Percentiles rank a stretch among this genome's conserved stretches.
These are phyloP conservation scores for Cyanoramphus novaezelandiae DNA, from an alignment of 2,113 vertebrate species.

Conservation along the genomic window DNA sequence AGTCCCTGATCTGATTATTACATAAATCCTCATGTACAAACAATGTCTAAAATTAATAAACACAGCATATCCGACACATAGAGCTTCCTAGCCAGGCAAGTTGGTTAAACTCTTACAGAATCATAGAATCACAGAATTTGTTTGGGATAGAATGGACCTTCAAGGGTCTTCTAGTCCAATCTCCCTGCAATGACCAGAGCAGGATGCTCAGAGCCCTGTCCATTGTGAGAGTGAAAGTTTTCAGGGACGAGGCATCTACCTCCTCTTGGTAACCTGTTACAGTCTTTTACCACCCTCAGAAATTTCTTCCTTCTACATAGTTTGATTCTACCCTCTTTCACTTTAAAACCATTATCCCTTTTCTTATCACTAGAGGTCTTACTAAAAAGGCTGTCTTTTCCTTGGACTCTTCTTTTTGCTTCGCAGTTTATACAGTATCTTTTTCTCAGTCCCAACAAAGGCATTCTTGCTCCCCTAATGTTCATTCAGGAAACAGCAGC, in stretches of 20 bases:
- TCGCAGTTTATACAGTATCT: neutral
- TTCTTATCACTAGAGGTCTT: accelerated
- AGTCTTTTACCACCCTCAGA: neutral
- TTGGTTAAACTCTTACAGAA: neutral
- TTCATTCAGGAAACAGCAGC: neutral
- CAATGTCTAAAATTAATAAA: neutral
- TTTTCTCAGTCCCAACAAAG: neutral
- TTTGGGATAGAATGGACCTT: neutral
- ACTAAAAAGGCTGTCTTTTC: neutral
- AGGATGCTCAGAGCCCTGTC: neutral
- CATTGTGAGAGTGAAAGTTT: neutral
- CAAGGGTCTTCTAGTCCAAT: neutral
- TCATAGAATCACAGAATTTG: neutral
- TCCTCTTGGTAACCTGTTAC: neutral
- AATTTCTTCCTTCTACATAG: neutral
- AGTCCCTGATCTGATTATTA: neutral
- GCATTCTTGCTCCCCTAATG: neutral
- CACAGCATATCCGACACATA: neutral
- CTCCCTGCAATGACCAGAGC: neutral
- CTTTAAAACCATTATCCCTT: neutral
- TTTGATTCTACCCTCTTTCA: neutral
- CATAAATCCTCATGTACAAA: neutral
- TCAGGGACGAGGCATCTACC: neutral
- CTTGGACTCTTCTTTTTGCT: neutral
- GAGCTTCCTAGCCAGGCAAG: neutral